A percentile compares a stretch with the other conserved stretches of the same genome.
These are phyloP conservation scores for Myoxocephalus aenaeus DNA, from an alignment of 2,797 vertebrate species.

Conservation along the genomic window DNA sequence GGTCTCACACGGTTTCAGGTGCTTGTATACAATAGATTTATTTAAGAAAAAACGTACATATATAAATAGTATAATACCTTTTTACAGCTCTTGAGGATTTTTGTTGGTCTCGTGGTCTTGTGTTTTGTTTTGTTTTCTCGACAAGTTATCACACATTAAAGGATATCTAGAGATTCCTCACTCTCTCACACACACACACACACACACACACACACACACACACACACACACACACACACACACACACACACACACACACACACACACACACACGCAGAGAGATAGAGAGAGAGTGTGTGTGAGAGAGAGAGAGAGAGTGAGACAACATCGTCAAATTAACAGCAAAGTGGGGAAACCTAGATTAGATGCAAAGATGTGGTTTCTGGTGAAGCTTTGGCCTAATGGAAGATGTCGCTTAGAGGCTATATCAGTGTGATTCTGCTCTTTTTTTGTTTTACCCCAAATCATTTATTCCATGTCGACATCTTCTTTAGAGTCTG, in stretches of 20 bases:
- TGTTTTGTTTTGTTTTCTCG: conserved; percentile 76
- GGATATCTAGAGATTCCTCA: conserved; percentile 73
- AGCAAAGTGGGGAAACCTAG: conserved; percentile 57
- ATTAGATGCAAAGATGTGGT: conserved; percentile 70
- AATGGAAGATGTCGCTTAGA: conserved; percentile 69
- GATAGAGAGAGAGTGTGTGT: background rate
- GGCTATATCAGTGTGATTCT: conserved; percentile 53
- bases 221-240: conserved; percentile 31
- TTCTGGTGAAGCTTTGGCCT: conserved; percentile 83
- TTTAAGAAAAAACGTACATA: conserved; percentile 99
- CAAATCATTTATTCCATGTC: conserved; percentile 87
- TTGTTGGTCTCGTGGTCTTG: conserved; percentile 82
- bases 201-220: conserved; percentile 30
- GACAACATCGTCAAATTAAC: conserved; percentile 69
- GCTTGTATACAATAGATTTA: conserved; percentile 98
- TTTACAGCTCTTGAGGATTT: conserved; percentile 93
- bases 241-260: conserved; percentile 30
- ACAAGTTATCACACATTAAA: conserved; percentile 77
- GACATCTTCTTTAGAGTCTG: conserved; percentile 87
- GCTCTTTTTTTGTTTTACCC: conserved; percentile 51
- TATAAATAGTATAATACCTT: conserved; percentile 99
- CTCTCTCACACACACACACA: conserved; percentile 25
- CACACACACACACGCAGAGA: conserved; percentile 39
- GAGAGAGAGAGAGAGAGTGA: conserved; percentile 32
- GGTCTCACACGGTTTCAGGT: conserved; percentile 83